Conservation (phyloP, 2,797 vertebrate genomes). For the Mus caroli region DNA sequence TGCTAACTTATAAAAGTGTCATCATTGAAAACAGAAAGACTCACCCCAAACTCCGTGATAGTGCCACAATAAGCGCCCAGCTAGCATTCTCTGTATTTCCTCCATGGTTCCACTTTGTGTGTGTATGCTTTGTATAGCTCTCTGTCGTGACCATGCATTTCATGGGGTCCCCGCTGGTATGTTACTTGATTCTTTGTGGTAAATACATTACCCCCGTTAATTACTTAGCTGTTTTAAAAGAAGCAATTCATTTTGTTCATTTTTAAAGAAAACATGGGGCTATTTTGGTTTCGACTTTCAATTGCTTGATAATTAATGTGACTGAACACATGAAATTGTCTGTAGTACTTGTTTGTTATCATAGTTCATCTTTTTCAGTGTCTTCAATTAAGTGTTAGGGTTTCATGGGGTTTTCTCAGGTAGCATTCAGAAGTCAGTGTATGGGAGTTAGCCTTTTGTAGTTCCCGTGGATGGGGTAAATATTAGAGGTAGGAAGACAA, state of each 20-base stretch:
- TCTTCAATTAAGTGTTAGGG: slow-evolving; percentile 15
- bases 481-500: slow-evolving; percentile 1
- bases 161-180: background rate
- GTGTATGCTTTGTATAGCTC: background rate
- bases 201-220: slow-evolving; percentile 6
- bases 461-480: background rate
- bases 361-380: background rate
- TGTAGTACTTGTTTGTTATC: background rate
- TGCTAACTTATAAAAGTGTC: slow-evolving; percentile 28
- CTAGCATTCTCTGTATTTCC: background rate
- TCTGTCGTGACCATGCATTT: background rate
- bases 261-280: background rate
- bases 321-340: background rate
- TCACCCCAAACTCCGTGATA: background rate
- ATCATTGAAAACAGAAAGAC: background rate
- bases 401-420: slow-evolving; percentile 23
- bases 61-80: background rate
- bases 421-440: background rate
- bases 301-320: slow-evolving; percentile 28
- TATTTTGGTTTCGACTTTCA: slow-evolving; percentile 33
- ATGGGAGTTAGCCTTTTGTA: background rate
- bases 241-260: background rate
- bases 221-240: slow-evolving; percentile 35
- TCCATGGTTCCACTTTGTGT: background rate
- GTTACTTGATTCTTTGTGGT: background rate